Evolutionary conservation across 92 coral and sea anemone species (phyloP).

Genomic region (Hydrozoanthus gracilis): DNA sequence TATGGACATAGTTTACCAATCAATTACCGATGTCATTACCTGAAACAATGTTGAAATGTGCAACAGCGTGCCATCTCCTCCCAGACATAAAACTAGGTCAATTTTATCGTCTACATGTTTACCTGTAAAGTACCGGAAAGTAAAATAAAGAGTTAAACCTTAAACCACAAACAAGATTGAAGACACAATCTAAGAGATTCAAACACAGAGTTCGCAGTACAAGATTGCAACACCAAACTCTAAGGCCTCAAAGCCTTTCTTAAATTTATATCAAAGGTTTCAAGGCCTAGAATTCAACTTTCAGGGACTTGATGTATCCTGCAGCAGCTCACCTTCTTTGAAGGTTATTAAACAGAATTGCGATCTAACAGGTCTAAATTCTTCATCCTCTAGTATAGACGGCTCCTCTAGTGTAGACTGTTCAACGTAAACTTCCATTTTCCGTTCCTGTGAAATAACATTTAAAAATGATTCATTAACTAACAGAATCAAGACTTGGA

Average conservation of each 20-base stretch:
- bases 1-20: too few relatives aligned
- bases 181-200: too few relatives aligned
- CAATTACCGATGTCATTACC: constrained; percentile 50
- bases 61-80: constrained; percentile 97
- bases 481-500: background rate
- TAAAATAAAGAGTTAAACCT: background rate
- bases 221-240: background rate
- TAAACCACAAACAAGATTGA: too few relatives aligned
- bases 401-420: constrained; percentile 71
- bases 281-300: background rate
- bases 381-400: constrained; percentile 62
- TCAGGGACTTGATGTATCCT: background rate
- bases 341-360: constrained; percentile 49
- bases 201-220: too few relatives aligned
- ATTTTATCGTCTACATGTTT: constrained; percentile 83
- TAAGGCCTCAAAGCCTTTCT: background rate
- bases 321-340: constrained; percentile 65
- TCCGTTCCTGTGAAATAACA: constrained; percentile 61
- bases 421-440: constrained; percentile 80
- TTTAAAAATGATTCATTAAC: background rate
- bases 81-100: constrained; percentile 86
- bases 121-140: constrained; percentile 48
- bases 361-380: constrained; percentile 57
- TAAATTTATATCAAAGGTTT: background rate
- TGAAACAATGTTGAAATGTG: constrained; percentile 91